Conservation (phyloP, 2,888 invertebrate species). For the Polyommatus icarus region DNA sequence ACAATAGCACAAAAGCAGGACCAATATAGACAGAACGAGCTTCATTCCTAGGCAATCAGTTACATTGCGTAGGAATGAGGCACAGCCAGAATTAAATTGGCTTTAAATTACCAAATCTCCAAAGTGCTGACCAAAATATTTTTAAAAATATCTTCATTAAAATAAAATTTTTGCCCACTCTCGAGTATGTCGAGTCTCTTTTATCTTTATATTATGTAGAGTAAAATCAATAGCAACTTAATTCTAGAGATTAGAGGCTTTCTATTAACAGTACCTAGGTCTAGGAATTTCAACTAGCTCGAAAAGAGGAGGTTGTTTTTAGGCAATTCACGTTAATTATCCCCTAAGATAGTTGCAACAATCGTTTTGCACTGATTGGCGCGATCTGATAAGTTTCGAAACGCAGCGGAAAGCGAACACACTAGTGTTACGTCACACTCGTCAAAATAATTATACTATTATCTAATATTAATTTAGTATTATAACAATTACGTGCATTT, state of each 20-base stretch:
- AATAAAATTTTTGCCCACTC: too few relatives aligned
- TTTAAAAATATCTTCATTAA: too few relatives aligned
- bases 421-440: neutral
- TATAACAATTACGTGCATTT: constrained; percentile 21
- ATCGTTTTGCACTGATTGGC: constrained; percentile 36
- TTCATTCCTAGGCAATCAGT: neutral
- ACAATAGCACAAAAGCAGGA: neutral
- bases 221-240: too few relatives aligned
- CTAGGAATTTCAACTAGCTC: neutral
- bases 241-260: too few relatives aligned
- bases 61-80: neutral
- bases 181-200: too few relatives aligned
- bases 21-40: neutral
- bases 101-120: too few relatives aligned
- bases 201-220: too few relatives aligned
- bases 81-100: too few relatives aligned
- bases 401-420: constrained; percentile 36
- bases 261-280: neutral
- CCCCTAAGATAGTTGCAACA: constrained; percentile 10
- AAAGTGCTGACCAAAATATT: too few relatives aligned
- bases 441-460: constrained; percentile 23
- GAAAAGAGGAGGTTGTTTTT: neutral
- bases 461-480: constrained; percentile 12
- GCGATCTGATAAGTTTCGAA: constrained; percentile 44
- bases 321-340: neutral